Evolutionary conservation across 1,140 invertebrate species (phyloP).

Genomic region (Penaeus japonicus): DNA sequence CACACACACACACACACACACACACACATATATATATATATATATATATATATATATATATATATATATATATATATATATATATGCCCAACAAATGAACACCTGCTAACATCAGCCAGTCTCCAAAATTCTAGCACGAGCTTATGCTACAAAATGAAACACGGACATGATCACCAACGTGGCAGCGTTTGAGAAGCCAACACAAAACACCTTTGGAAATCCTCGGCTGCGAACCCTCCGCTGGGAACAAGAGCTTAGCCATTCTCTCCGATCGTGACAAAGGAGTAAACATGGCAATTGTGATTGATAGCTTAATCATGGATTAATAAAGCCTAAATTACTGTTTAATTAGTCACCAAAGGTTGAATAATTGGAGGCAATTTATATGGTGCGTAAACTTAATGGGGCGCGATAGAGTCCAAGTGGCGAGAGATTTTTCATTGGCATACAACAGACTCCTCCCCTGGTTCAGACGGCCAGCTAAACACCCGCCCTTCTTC

Average conservation of each 20-base stretch:
- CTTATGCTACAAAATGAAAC: background rate
- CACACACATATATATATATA: background rate
- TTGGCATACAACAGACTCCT: background rate
- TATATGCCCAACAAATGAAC: background rate
- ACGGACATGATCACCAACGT: background rate
- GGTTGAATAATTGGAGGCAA: constrained; percentile 39
- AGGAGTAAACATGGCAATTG: constrained; percentile 36
- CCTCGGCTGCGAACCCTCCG: background rate
- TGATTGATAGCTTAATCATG: constrained; percentile 46
- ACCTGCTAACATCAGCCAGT: too few species aligned
- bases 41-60: background rate
- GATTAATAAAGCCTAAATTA: constrained; percentile 50
- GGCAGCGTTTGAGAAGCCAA: too few species aligned
- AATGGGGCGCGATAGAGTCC: constrained; percentile 27
- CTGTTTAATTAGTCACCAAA: constrained; percentile 41
- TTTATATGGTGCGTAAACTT: constrained; percentile 30
- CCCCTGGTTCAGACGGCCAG: too few species aligned
- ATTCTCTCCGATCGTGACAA: background rate
- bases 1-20: too few species aligned
- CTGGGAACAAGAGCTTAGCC: background rate
- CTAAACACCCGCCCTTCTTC: too few species aligned
- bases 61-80: background rate
- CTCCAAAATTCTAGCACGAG: too few species aligned
- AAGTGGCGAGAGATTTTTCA: constrained; percentile 7
- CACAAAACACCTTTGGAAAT: too few species aligned